Evolutionary conservation across 2,113 vertebrate genomes (phyloP), one percentile per base, ranked within the genome.

Genomic region (Cynopterus brachyotis): DNA sequence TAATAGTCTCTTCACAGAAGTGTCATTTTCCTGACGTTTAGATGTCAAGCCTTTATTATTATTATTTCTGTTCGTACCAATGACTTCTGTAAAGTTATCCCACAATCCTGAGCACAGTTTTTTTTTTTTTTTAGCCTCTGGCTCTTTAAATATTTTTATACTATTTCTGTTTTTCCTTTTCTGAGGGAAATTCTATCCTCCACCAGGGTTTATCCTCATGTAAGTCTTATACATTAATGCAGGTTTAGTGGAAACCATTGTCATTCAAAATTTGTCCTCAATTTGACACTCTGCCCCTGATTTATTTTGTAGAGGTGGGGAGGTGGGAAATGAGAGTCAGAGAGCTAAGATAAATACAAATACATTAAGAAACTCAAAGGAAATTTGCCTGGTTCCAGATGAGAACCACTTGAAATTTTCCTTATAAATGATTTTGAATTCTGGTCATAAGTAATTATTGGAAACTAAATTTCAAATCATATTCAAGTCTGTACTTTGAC

Each of bases 401-500:
- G 30, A 64, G 7, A 83, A 3, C 24, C 66, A 73, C 53, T 81
- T 91, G 57, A 53, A 91, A 81, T 55, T 70, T 93, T 96, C 4
- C 50, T 92, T 67, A 12, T n/a, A 73, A 87, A 62, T 86, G 26
- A 53, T 95, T 97, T 92, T 92, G 57, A 87, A 95, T 85, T 92
- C 87, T 95, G 42, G 24, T 96, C 79, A 89, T 86, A 96, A 57
- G 84, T 86, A 96, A 96, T 96, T 84, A 96, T 81, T 86, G 87
- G 64, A 96, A 95, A 92, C 57, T 67, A 92, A 73, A 94, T 92
- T 89, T 96, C 72, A 96, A 83, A 96, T 78, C 76, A 73, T 90
- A 82, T 75, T 96, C 69, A 87, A 88, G 73, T 95, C 76, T 91
- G 60, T 96, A 64, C 55, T 96, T 94, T 97, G 93, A 97, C 96